Conservation (phyloP, 2,797 vertebrate species). For the Chrysocyon brachyurus region DNA sequence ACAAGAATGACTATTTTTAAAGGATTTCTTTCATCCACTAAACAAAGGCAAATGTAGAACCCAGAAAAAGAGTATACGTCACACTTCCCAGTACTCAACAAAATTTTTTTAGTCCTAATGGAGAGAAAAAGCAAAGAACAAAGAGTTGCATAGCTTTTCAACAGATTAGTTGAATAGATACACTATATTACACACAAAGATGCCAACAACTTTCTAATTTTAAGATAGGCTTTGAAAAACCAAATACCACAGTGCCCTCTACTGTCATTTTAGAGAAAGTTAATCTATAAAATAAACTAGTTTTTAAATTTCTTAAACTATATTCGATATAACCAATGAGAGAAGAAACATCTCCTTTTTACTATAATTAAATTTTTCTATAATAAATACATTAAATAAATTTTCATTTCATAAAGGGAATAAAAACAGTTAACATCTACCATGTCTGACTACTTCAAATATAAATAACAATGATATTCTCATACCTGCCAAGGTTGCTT, state of each 20-base stretch:
- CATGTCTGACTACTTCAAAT: not conserved
- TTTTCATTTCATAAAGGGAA: slow-evolving; percentile 40
- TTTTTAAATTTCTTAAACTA: slow-evolving; percentile 53
- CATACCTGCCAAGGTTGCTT: not conserved
- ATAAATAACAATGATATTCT: slow-evolving; percentile 16
- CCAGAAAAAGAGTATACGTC: slow-evolving; percentile 15
- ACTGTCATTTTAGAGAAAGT: slow-evolving; percentile 76
- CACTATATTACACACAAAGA: slow-evolving; percentile 68
- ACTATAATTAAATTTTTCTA: not conserved
- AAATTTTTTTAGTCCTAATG: slow-evolving; percentile 16
- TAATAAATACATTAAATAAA: not conserved
- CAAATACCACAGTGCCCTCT: slow-evolving; percentile 85
- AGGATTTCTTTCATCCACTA: slow-evolving; percentile 55
- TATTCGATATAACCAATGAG: slow-evolving; percentile 7
- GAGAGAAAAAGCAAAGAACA: slow-evolving; percentile 57
- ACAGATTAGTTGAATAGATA: not conserved
- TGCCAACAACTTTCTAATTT: slow-evolving; percentile 60
- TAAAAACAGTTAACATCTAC: not conserved
- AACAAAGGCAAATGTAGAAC: slow-evolving; percentile 51
- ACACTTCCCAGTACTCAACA: slow-evolving; percentile 58
- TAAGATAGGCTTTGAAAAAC: slow-evolving; percentile 67
- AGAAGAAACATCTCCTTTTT: slow-evolving; percentile 38
- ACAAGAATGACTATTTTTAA: slow-evolving; percentile 60
- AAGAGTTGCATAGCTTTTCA: slow-evolving; percentile 19
- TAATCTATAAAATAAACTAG: not conserved